Evolutionary conservation across 2,113 vertebrate species (phyloP).

Genomic region (Meriones unguiculatus): DNA sequence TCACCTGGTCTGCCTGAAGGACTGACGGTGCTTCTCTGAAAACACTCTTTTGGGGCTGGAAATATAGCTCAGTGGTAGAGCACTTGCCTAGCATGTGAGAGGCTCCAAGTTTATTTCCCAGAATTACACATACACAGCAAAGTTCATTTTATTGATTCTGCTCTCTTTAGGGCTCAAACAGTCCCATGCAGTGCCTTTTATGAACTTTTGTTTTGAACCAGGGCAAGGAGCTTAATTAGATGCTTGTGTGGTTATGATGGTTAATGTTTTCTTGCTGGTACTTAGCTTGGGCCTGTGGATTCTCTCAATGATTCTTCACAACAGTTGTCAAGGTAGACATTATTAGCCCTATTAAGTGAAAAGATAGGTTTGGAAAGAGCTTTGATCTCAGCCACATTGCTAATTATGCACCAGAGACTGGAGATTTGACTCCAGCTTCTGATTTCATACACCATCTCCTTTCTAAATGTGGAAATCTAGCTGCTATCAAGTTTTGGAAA

Average conservation of each 20-base stretch:
- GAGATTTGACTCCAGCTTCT: constrained; percentile 27
- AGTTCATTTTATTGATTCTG: constrained; percentile 36
- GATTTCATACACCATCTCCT: not conserved
- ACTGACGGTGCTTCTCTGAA: constrained; percentile 16
- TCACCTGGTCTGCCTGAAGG: not conserved
- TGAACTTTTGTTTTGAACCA: constrained; percentile 59
- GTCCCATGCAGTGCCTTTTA: constrained; percentile 35
- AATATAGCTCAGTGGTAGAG: not conserved
- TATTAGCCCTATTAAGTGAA: constrained; percentile 27
- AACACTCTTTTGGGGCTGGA: not conserved
- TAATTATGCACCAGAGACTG: constrained; percentile 20
- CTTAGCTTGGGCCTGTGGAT: constrained; percentile 44
- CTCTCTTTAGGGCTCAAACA: constrained; percentile 20
- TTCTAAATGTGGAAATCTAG: not conserved
- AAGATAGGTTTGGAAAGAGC: constrained; percentile 38
- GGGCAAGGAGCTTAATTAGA: constrained; percentile 67
- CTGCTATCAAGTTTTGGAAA: constrained; percentile 46
- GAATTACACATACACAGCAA: not conserved
- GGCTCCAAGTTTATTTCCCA: not conserved
- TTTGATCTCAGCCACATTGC: not conserved
- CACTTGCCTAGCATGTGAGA: not conserved
- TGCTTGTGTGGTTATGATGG: constrained; percentile 57
- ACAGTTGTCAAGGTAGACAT: not conserved
- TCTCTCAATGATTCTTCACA: constrained; percentile 52
- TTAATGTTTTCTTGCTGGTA: constrained; percentile 55